phyloP scores from a whole-genome alignment of 2,888 invertebrate genomes.

The Melolontha melolontha region DNA sequence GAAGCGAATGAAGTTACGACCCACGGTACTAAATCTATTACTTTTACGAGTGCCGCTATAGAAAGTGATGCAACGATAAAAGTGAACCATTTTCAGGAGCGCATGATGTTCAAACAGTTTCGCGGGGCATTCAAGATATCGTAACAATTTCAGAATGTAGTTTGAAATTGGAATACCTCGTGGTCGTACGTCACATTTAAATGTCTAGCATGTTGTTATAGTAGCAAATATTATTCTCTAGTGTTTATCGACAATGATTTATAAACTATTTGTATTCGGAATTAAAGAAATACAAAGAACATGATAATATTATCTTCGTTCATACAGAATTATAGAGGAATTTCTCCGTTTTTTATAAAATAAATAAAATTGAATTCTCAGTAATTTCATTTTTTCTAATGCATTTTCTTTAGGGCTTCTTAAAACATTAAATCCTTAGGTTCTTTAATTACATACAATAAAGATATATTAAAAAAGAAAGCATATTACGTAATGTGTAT shows the following conservation, averaged over 20 bases:
- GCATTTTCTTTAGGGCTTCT: too few relatives aligned
- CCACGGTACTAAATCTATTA: constrained; percentile 52
- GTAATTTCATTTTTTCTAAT: too few relatives aligned
- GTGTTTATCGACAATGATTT: constrained; percentile 12
- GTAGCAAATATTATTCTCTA: constrained; percentile 33
- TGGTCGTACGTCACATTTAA: constrained; percentile 51
- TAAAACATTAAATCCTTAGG: too few relatives aligned
- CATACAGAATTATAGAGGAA: too few relatives aligned
- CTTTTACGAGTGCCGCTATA: constrained; percentile 47
- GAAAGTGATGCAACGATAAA: constrained; percentile 50
- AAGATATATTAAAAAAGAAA: too few relatives aligned
- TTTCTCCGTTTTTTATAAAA: too few relatives aligned
- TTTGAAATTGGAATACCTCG: constrained; percentile 52
- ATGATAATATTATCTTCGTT: not conserved
- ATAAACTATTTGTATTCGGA: constrained; percentile 6
- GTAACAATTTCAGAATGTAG: constrained; percentile 53
- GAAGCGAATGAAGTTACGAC: constrained; percentile 60
- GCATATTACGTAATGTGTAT: too few relatives aligned
- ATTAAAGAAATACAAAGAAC: constrained; percentile 2
- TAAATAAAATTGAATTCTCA: too few relatives aligned
- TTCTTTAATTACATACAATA: too few relatives aligned
- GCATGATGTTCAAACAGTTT: constrained; percentile 52
- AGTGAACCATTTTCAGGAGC: constrained; percentile 41
- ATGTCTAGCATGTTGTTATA: constrained; percentile 42
- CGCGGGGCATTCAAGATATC: constrained; percentile 65